phyloP scores from a whole-genome alignment of 2,797 vertebrate genomes.

The Coilia nasus region DNA sequence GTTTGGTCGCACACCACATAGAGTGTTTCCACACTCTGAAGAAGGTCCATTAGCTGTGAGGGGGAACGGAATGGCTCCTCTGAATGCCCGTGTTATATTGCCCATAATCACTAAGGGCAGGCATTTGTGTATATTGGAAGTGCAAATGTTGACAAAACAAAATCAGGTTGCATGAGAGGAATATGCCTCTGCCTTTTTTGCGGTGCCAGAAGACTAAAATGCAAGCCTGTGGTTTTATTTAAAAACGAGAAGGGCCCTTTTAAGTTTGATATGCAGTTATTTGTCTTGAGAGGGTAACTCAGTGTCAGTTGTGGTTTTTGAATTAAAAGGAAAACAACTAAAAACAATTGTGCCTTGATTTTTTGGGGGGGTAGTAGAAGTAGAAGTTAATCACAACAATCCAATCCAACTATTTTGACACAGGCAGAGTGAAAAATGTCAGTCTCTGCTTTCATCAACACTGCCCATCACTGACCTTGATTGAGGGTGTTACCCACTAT shows the following conservation, averaged over 20 bases:
- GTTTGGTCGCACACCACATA: neutral
- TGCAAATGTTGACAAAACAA: slow-evolving; percentile 65
- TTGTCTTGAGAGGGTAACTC: slow-evolving; percentile 53
- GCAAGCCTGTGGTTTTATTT: slow-evolving; percentile 4
- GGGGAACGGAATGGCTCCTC: slow-evolving; percentile 6
- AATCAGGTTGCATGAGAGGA: slow-evolving; percentile 61
- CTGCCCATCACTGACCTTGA: slow-evolving; percentile 13
- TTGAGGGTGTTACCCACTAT: neutral
- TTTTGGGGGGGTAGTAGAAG: too few relatives aligned
- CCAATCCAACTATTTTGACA: neutral
- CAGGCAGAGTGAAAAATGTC: neutral
- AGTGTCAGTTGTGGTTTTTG: slow-evolving; percentile 13
- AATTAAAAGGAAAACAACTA: slow-evolving; percentile 33
- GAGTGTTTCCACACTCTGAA: slow-evolving; percentile 23
- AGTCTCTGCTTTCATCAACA: neutral
- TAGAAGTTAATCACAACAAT: neutral
- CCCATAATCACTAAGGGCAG: slow-evolving; percentile 50
- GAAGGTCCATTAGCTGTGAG: neutral
- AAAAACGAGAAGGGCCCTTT: neutral
- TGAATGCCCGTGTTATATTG: slow-evolving; percentile 40
- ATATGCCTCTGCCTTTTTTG: slow-evolving; percentile 40
- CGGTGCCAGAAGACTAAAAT: slow-evolving; percentile 36
- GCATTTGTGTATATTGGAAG: slow-evolving; percentile 54
- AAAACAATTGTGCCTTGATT: slow-evolving; percentile 56
- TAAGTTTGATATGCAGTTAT: slow-evolving; percentile 43